Conservation (phyloP, 2,113 vertebrate species). For the Entosphenus tridentatus region DNA sequence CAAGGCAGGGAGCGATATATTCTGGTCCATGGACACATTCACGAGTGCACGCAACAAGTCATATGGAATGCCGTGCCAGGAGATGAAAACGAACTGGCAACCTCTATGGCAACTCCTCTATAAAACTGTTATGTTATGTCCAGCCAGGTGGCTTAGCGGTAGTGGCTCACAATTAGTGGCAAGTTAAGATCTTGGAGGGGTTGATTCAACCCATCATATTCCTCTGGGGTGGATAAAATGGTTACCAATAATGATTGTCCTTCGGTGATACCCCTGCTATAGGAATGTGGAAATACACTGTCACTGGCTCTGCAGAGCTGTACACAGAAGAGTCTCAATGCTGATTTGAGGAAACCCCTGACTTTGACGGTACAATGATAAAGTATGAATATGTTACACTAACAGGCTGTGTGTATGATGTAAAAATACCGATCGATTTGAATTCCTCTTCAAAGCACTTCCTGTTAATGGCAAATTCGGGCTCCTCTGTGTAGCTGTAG, state of each 20-base stretch:
- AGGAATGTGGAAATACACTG: not conserved
- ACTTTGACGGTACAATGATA: not conserved
- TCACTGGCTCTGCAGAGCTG: not conserved
- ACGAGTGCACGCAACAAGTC: too few species aligned
- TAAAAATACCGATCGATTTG: constrained; percentile 40
- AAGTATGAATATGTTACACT: not conserved
- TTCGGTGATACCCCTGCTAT: not conserved
- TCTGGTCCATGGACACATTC: too few species aligned
- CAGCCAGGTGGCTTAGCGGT: too few species aligned
- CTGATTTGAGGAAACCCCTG: not conserved
- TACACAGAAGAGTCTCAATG: not conserved
- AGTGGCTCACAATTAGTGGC: too few species aligned
- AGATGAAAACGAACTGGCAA: too few species aligned
- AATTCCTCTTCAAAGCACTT: constrained; percentile 95
- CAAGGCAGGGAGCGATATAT: not conserved
- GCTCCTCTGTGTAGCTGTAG: constrained; percentile 90
- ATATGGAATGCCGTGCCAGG: too few species aligned
- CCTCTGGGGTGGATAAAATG: too few species aligned
- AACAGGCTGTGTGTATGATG: too few species aligned
- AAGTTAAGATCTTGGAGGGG: too few species aligned
- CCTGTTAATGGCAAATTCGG: constrained; percentile 68
- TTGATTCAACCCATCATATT: too few species aligned
- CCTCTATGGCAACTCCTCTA: too few species aligned
- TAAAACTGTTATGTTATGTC: too few species aligned
- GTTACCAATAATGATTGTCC: not conserved